These are phyloP conservation scores for Leptopterna dolabrata DNA, from an alignment of 2,888 invertebrate genomes.

Conservation along the genomic window DNA sequence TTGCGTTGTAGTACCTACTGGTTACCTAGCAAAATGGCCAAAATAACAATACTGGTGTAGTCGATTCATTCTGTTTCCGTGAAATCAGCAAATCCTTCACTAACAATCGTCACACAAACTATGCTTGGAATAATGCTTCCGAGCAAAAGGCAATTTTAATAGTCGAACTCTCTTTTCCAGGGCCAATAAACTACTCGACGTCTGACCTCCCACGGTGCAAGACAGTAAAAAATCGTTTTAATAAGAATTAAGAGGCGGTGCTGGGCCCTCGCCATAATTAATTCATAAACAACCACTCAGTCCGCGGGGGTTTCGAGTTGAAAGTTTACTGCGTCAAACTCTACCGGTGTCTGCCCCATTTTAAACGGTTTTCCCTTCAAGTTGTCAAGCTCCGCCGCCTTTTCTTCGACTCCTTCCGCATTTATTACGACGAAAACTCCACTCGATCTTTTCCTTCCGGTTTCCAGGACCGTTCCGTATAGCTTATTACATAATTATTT, in stretches of 20 bases:
- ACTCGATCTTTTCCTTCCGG: background rate
- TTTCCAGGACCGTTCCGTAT: background rate
- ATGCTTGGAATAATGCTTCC: no score
- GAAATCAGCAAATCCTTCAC: no score
- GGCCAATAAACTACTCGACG: background rate
- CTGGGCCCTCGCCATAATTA: conserved; percentile 12
- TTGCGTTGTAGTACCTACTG: no score
- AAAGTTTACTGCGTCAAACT: conserved; percentile 27
- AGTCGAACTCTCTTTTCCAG: no score
- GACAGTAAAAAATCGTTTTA: background rate
- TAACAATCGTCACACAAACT: no score
- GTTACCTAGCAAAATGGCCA: no score
- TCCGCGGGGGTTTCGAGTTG: conserved; percentile 4
- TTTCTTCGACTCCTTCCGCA: background rate
- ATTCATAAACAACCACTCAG: conserved; percentile 37
- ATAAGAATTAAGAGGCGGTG: conserved; percentile 20
- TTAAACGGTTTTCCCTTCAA: conserved; percentile 7
- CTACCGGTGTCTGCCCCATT: background rate
- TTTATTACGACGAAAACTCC: background rate
- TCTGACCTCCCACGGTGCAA: background rate
- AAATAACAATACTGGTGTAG: no score
- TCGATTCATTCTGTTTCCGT: no score
- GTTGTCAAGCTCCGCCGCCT: conserved; percentile 12
- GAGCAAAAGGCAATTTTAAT: no score
- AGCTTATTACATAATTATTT: background rate